phyloP scores from a whole-genome alignment of 2,113 vertebrate species.

The Rostratula benghalensis region DNA sequence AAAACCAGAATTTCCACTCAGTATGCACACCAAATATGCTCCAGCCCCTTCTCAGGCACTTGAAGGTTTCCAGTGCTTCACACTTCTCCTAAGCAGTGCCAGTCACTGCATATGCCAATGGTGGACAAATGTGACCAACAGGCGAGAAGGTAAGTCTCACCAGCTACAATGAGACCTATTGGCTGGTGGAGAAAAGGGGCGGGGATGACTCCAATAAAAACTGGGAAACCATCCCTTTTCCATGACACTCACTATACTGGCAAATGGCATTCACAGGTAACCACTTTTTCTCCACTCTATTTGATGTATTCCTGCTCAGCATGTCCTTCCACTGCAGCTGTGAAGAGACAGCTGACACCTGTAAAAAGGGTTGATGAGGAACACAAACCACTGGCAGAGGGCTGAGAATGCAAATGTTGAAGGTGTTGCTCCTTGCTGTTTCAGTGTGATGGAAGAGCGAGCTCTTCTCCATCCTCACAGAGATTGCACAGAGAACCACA shows the following conservation, averaged over 20 bases:
- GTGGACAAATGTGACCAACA: not conserved
- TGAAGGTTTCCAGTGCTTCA: not conserved
- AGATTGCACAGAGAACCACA: not conserved
- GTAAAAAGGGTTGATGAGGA: not conserved
- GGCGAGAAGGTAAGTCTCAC: not conserved
- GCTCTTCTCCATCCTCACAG: not conserved
- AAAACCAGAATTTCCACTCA: not conserved
- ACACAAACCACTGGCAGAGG: not conserved
- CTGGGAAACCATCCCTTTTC: not conserved
- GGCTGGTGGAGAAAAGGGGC: not conserved
- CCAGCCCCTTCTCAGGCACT: rapidly evolving
- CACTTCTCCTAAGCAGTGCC: not conserved
- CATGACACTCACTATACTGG: not conserved
- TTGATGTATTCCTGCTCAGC: not conserved
- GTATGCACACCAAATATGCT: not conserved
- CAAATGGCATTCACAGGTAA: not conserved
- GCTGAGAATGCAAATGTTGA: not conserved
- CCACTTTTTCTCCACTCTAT: not conserved
- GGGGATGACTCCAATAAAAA: not conserved
- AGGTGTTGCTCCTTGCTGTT: not conserved
- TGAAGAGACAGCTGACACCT: not conserved
- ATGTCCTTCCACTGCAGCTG: not conserved
- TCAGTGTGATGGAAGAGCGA: not conserved
- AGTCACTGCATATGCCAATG: rapidly evolving
- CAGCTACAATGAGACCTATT: not conserved